Conservation (phyloP, 2,797 vertebrate species). For the Pristis pectinata region DNA sequence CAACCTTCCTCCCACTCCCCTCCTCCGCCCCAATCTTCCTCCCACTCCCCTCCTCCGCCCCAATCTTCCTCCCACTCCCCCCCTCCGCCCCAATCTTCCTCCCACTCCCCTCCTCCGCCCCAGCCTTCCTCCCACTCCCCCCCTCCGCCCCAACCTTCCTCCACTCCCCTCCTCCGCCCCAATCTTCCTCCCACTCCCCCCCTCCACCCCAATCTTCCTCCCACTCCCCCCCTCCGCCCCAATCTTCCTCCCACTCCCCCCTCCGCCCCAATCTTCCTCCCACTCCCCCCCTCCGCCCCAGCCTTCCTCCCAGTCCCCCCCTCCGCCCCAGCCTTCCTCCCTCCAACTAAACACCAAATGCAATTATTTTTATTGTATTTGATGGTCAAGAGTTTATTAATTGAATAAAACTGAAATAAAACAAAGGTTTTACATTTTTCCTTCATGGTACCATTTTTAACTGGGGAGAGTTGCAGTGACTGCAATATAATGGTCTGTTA, state of each 20-base stretch:
- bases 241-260: slow-evolving; percentile 22
- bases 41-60: neutral
- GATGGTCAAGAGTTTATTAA: neutral
- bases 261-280: slow-evolving; percentile 16
- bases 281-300: neutral
- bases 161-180: neutral
- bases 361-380: neutral
- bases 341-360: neutral
- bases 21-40: neutral
- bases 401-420: neutral
- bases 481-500: too few species aligned
- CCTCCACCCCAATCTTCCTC: slow-evolving; percentile 35
- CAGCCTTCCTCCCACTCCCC: neutral
- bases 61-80: neutral
- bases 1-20: neutral
- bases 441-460: too few species aligned
- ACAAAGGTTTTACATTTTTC: neutral
- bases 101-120: neutral
- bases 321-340: neutral
- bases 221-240: neutral
- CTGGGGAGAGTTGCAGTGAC: too few species aligned
- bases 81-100: neutral
- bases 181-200: neutral
- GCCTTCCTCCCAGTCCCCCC: neutral
- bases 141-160: slow-evolving; percentile 29